Evolutionary conservation across 2,113 vertebrate genomes (phyloP).

Genomic region (Pomatorhinus ruficollis): DNA sequence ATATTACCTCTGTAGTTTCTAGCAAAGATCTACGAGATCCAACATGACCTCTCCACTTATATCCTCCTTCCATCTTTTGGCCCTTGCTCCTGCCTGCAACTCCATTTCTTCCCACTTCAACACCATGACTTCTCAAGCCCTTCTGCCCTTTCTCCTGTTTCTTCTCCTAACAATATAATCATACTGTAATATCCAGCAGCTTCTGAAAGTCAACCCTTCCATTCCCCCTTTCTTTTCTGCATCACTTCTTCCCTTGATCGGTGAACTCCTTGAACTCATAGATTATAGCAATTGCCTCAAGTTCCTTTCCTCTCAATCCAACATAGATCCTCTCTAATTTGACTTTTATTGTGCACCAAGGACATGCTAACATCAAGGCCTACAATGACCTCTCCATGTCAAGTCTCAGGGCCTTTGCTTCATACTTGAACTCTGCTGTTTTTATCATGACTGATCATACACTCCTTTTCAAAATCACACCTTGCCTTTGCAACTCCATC

Average conservation of each 20-base stretch:
- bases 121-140: background rate
- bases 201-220: slow-evolving; percentile 20
- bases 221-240: background rate
- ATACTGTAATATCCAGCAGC: background rate
- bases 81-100: background rate
- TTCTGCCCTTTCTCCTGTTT: slow-evolving; percentile 10
- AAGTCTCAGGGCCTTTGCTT: slow-evolving; percentile 49
- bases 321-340: background rate
- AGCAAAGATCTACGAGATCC: background rate
- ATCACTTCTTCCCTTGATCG: background rate
- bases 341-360: background rate
- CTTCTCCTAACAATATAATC: background rate
- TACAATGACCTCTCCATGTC: slow-evolving; percentile 46
- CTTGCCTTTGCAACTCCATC: background rate
- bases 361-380: slow-evolving; percentile 35
- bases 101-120: slow-evolving; percentile 10
- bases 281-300: background rate
- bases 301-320: background rate
- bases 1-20: background rate
- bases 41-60: slow-evolving; percentile 28
- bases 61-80: slow-evolving; percentile 27
- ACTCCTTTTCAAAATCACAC: background rate
- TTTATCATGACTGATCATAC: slow-evolving; percentile 39
- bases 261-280: slow-evolving; percentile 49
- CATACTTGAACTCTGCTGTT: slow-evolving; percentile 39